phyloP scores from a whole-genome alignment of 2,888 invertebrate genomes.

The Macaria liturata region DNA sequence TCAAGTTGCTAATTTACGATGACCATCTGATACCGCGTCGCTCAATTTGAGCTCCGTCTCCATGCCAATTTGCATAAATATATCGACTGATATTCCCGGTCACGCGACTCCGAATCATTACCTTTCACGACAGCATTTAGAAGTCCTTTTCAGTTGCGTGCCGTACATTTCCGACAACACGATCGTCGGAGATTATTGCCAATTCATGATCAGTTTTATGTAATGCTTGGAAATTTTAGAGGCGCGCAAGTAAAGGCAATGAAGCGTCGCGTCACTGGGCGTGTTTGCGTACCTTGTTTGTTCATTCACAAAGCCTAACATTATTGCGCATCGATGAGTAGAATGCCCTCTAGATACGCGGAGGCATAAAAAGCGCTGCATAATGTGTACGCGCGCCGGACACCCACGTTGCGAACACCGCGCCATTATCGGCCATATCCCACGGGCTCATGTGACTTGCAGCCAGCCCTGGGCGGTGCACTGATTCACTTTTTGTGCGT shows the following conservation, averaged over 20 bases:
- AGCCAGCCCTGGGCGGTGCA: constrained; percentile 67
- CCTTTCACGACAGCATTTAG: constrained; percentile 15
- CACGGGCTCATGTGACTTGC: constrained; percentile 75
- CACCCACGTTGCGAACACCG: constrained; percentile 76
- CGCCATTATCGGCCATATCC: constrained; percentile 66
- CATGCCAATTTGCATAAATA: constrained; percentile 29
- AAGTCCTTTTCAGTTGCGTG: constrained; percentile 20
- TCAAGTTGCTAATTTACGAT: constrained; percentile 51
- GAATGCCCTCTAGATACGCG: constrained; percentile 50
- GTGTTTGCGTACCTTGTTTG: constrained; percentile 59
- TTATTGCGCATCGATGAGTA: constrained; percentile 65
- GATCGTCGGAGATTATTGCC: constrained; percentile 14
- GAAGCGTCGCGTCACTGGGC: constrained; percentile 51
- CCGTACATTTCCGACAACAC: constrained; percentile 11
- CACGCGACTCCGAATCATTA: constrained; percentile 22
- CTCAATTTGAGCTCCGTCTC: constrained; percentile 25
- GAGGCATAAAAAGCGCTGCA: constrained; percentile 66
- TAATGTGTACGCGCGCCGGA: constrained; percentile 65
- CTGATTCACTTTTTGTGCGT: constrained; percentile 63
- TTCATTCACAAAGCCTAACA: constrained; percentile 66
- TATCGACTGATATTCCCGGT: constrained; percentile 23
- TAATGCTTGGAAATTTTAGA: constrained; percentile 38
- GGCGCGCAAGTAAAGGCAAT: constrained; percentile 42
- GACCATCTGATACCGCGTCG: constrained; percentile 31
- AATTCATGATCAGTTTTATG: constrained; percentile 9